These are phyloP conservation scores for Platycheirus albimanus DNA, from an alignment of 2,888 invertebrate genomes.

Conservation along the genomic window DNA sequence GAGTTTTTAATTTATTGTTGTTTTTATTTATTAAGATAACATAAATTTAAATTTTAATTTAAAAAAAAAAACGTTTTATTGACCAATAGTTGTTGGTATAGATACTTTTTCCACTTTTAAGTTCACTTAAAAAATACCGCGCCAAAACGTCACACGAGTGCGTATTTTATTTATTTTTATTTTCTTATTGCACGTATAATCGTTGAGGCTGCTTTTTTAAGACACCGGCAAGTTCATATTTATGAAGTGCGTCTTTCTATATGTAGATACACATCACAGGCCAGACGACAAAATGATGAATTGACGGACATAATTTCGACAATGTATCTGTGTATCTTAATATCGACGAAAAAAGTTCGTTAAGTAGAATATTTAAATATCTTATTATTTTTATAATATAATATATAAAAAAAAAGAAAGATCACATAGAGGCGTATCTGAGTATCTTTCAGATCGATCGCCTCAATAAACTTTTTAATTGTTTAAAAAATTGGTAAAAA, in stretches of 20 bases:
- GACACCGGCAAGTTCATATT: constrained; percentile 48
- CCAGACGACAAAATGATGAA: constrained; percentile 60
- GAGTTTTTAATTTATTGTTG: constrained; percentile 26
- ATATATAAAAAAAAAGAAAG: no score
- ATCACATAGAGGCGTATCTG: no score
- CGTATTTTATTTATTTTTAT: constrained; percentile 37
- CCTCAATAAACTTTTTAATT: constrained; percentile 6
- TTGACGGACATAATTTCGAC: constrained; percentile 43
- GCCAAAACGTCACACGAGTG: constrained; percentile 60
- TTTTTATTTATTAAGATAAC: constrained; percentile 49
- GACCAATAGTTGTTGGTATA: constrained; percentile 18
- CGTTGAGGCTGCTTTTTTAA: constrained; percentile 18
- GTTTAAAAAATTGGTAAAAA: no score
- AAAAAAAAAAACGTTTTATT: constrained; percentile 50
- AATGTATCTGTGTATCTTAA: constrained; percentile 32
- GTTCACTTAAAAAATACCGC: constrained; percentile 47
- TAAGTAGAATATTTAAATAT: neutral
- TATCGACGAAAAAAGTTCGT: constrained; percentile 20
- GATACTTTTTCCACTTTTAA: constrained; percentile 17
- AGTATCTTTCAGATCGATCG: constrained; percentile 10
- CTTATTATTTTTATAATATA: no score
- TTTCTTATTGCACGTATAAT: constrained; percentile 32
- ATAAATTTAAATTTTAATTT: constrained; percentile 35
- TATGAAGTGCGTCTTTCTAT: constrained; percentile 56
- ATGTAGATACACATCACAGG: constrained; percentile 39